Conservation (phyloP, 2,113 vertebrate genomes). For the Oplegnathus fasciatus region DNA sequence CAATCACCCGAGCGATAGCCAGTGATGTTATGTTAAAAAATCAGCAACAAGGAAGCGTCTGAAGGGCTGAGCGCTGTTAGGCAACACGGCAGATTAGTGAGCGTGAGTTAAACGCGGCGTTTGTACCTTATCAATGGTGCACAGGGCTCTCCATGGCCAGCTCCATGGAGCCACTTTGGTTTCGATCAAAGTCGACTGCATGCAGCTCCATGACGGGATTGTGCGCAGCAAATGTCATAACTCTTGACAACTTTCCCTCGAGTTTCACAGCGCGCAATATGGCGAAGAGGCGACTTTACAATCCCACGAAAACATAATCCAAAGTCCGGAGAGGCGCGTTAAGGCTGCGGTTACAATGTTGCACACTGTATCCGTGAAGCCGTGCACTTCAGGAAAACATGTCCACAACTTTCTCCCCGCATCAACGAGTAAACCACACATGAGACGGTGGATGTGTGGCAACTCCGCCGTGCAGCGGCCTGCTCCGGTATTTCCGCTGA, state of each 20-base stretch:
- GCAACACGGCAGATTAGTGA: conserved; percentile 34
- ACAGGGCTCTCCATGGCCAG: conserved; percentile 56
- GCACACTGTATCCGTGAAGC: conserved; percentile 57
- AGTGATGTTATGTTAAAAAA: conserved; percentile 63
- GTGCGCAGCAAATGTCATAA: conserved; percentile 81
- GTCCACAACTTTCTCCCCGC: conserved; percentile 77
- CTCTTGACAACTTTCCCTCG: conserved; percentile 75
- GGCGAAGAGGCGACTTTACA: conserved; percentile 58
- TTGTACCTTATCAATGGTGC: conserved; percentile 71
- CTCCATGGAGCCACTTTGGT: conserved; percentile 75
- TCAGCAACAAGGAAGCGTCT: conserved; percentile 69
- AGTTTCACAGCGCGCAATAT: conserved; percentile 73
- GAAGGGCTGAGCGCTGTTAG: conserved; percentile 6
- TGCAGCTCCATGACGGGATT: conserved; percentile 77
- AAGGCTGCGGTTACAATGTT: conserved; percentile 38
- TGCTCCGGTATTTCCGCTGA: conserved; percentile 50
- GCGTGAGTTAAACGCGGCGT: conserved; percentile 34
- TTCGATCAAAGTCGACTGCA: conserved; percentile 82
- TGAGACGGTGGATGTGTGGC: conserved; percentile 27
- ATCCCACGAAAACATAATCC: conserved; percentile 47
- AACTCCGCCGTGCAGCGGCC: conserved; percentile 46
- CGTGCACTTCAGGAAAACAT: conserved; percentile 76
- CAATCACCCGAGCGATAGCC: conserved; percentile 67
- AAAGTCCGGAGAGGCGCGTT: conserved; percentile 26
- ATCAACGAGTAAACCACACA: conserved; percentile 55